These are phyloP conservation scores for Luidia sarsii DNA, from an alignment of 53 echinoderm and acorn worm genomes.

Conservation along the genomic window DNA sequence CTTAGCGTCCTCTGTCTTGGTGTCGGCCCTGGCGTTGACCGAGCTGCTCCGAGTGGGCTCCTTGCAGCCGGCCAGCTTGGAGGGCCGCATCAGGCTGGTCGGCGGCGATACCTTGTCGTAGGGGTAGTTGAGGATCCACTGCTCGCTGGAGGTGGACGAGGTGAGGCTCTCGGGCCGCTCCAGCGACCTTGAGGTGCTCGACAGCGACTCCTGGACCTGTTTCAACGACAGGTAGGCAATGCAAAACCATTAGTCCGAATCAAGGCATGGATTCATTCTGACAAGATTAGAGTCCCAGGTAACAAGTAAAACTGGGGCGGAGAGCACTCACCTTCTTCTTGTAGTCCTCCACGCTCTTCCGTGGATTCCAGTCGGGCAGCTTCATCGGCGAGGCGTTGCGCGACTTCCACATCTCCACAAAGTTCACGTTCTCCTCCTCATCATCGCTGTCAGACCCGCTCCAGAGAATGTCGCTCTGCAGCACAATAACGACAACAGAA, in stretches of 20 bases:
- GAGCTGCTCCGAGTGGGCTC: constrained; percentile 41
- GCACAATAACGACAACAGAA: background rate
- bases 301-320: background rate
- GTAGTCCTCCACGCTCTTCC: constrained; percentile 75
- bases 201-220: constrained; percentile 69
- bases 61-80: constrained; percentile 7
- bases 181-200: constrained; percentile 46
- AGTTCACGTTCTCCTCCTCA: constrained; percentile 79
- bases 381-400: constrained; percentile 70
- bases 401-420: constrained; percentile 95
- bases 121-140: constrained; percentile 80
- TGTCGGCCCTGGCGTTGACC: constrained; percentile 15
- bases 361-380: constrained; percentile 75
- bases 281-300: too few species aligned
- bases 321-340: constrained; percentile 53
- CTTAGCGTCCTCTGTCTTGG: constrained; percentile 26
- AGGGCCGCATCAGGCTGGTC: constrained; percentile 16
- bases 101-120: constrained; percentile 48
- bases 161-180: constrained; percentile 72
- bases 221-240: too few species aligned
- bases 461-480: constrained; percentile 79
- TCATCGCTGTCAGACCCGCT: constrained; percentile 82
- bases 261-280: too few species aligned
- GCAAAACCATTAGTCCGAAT: too few species aligned
- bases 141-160: constrained; percentile 81